A percentile compares a stretch with the other conserved stretches of the same genome.
Conservation (phyloP, 2,113 vertebrate genomes). For the Smithornis capensis region DNA sequence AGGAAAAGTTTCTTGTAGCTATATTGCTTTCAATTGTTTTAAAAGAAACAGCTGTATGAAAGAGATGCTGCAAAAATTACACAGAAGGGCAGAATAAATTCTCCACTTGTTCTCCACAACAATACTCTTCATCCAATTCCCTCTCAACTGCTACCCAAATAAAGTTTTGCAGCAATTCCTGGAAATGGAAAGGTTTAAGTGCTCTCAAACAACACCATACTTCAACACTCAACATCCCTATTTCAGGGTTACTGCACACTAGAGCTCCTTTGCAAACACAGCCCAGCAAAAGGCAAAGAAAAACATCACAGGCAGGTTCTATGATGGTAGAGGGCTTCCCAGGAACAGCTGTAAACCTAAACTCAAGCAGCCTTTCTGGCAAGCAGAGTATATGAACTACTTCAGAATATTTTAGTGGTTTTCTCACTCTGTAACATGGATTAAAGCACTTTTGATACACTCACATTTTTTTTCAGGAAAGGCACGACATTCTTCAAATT, state of each 20-base stretch:
- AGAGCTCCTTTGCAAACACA: neutral
- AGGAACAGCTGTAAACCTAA: neutral
- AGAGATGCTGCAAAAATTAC: neutral
- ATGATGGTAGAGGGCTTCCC: neutral
- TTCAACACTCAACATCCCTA: neutral
- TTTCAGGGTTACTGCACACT: neutral
- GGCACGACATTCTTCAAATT: neutral
- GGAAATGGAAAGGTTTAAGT: neutral
- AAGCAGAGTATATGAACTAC: neutral
- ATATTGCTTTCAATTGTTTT: neutral
- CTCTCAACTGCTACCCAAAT: neutral
- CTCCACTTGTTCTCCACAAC: neutral
- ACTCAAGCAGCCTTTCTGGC: neutral
- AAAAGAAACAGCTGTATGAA: neutral
- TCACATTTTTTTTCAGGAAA: neutral
- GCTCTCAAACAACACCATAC: neutral
- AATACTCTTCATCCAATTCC: neutral
- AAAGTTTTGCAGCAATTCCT: neutral
- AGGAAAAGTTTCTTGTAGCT: neutral
- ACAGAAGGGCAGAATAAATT: neutral
- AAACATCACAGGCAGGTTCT: neutral
- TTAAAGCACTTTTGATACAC: neutral
- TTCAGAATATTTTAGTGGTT: neutral
- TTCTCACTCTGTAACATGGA: accelerated
- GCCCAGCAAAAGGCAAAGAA: neutral